Evolutionary conservation across 2,888 invertebrate genomes (phyloP).

Genomic region (Periphyllus acericola): DNA sequence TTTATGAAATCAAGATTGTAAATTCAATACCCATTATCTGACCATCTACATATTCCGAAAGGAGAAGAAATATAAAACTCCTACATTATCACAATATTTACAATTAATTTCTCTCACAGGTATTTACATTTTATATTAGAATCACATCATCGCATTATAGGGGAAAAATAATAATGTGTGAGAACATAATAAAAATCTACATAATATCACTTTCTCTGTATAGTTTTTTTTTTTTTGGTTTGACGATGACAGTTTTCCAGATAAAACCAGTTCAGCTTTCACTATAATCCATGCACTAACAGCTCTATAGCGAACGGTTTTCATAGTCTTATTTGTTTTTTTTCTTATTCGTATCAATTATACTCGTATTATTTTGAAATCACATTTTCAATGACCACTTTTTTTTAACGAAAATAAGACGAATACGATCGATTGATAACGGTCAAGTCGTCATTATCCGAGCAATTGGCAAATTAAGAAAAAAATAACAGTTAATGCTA

Average conservation of each 20-base stretch:
- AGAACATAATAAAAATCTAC: constrained; percentile 19
- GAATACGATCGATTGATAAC: neutral
- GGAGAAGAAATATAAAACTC: neutral
- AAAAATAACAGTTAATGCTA: constrained; percentile 9
- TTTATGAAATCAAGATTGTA: too few relatives aligned
- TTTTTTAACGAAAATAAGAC: neutral
- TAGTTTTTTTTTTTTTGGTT: neutral
- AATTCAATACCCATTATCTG: too few relatives aligned
- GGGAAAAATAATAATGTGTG: neutral
- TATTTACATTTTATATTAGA: neutral
- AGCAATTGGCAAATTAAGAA: neutral
- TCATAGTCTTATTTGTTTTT: constrained; percentile 23
- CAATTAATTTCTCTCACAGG: neutral
- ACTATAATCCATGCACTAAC: constrained; percentile 35
- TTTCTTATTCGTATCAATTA: constrained; percentile 11
- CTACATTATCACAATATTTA: neutral
- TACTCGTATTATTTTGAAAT: constrained; percentile 37
- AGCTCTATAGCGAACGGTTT: constrained; percentile 33
- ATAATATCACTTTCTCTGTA: constrained; percentile 55
- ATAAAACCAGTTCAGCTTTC: constrained; percentile 51
- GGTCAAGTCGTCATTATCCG: neutral
- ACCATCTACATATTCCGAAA: too few relatives aligned
- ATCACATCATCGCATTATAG: neutral
- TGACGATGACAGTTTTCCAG: constrained; percentile 43
- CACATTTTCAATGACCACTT: too few relatives aligned